A percentile compares a stretch with the other conserved stretches of the same genome.
Conservation (phyloP, 1,140 invertebrate species). For the Drosophila ogumai region DNA sequence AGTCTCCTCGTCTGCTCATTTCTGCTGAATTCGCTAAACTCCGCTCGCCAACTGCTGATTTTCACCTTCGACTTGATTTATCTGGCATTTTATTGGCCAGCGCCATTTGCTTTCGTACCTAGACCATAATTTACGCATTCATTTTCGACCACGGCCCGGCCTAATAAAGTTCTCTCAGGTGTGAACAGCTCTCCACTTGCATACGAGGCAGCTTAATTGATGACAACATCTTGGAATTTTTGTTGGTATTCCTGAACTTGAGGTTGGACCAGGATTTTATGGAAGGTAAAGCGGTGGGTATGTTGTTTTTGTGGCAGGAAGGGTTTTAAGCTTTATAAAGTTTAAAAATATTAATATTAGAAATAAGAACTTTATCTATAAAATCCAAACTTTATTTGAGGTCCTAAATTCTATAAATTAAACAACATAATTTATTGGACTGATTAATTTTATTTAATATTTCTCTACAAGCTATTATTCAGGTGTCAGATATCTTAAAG, state of each 20-base stretch:
- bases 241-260: conserved; percentile 68
- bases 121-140: conserved; percentile 75
- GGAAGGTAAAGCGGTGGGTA: background rate
- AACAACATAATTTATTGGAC: too few relatives aligned
- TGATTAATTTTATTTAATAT: too few relatives aligned
- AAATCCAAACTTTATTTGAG: too few relatives aligned
- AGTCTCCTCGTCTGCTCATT: conserved; percentile 56
- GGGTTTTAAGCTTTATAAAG: too few relatives aligned
- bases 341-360: too few relatives aligned
- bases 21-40: conserved; percentile 49
- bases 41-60: conserved; percentile 48
- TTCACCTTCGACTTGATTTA: conserved; percentile 60
- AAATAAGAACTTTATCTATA: too few relatives aligned
- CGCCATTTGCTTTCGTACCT: conserved; percentile 57
- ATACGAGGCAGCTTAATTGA: conserved; percentile 74
- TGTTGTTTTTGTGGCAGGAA: background rate
- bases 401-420: too few relatives aligned
- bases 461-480: too few relatives aligned
- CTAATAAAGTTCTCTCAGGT: conserved; percentile 84
- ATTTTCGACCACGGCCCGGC: conserved; percentile 11
- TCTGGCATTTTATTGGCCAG: conserved; percentile 60
- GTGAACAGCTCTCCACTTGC: conserved; percentile 57
- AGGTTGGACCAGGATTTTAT: conserved; percentile 33
- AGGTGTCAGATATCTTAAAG: too few relatives aligned
- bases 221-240: conserved; percentile 84